A percentile compares a stretch with the other conserved stretches of the same genome.
These are phyloP conservation scores for Pteruthius melanotis DNA, from an alignment of 2,113 vertebrate species.

Conservation along the genomic window DNA sequence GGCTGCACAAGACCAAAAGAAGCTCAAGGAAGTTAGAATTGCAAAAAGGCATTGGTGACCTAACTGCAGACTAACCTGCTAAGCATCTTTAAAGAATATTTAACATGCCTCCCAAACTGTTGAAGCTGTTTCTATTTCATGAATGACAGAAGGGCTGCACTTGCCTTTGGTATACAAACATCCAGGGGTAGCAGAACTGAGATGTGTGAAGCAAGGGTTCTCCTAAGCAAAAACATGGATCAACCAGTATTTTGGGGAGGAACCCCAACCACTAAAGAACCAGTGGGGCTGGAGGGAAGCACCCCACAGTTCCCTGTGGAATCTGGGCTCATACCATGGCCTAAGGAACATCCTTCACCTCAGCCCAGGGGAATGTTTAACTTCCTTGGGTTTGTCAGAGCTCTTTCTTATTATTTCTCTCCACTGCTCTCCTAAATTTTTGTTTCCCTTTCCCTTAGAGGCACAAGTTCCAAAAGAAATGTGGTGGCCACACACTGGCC, in stretches of 20 bases:
- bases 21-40: background rate
- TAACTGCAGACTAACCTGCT: accelerated
- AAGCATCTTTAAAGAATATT: background rate
- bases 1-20: background rate
- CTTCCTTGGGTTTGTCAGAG: background rate
- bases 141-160: background rate
- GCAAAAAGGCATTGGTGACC: background rate
- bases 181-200: background rate
- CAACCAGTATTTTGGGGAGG: background rate
- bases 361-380: background rate
- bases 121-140: background rate
- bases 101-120: accelerated
- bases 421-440: background rate
- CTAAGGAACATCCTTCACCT: accelerated
- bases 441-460: background rate
- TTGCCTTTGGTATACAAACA: background rate
- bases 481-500: background rate
- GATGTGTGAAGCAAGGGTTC: background rate
- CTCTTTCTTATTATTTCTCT: background rate
- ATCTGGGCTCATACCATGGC: background rate
- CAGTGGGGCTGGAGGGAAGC: background rate
- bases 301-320: accelerated
- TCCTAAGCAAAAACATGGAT: background rate
- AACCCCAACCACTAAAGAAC: background rate
- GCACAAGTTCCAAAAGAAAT: background rate